Percentiles rank a stretch among this genome's conserved stretches.
Evolutionary conservation across 1,140 invertebrate species (phyloP).

Genomic region (Sesamia nonagrioides): DNA sequence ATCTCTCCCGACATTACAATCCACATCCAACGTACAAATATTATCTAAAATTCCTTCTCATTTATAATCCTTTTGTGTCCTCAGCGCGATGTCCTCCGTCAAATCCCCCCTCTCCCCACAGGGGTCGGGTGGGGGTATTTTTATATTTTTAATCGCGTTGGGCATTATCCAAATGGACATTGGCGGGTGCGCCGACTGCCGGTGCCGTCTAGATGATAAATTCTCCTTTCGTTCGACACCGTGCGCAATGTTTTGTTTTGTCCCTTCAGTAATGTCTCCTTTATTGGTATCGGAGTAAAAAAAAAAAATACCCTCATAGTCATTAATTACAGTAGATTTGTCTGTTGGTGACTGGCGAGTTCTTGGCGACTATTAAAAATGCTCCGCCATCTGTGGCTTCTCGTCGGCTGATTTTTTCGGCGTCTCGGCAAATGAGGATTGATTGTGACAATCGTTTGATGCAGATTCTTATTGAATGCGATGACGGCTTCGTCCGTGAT

Average conservation of each 20-base stretch:
- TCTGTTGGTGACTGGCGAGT: conserved; percentile 79
- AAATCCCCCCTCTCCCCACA: conserved; percentile 67
- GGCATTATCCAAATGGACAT: conserved; percentile 87
- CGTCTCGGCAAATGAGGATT: conserved; percentile 81
- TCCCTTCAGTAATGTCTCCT: conserved; percentile 74
- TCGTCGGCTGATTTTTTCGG: conserved; percentile 59
- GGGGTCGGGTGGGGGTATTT: conserved; percentile 79
- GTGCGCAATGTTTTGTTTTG: conserved; percentile 80
- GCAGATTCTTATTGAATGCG: conserved; percentile 77
- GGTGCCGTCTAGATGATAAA: conserved; percentile 86
- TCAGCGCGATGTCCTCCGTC: conserved; percentile 85
- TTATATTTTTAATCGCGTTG: conserved; percentile 88
- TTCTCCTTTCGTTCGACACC: conserved; percentile 86
- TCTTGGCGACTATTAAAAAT: conserved; percentile 83
- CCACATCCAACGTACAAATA: conserved; percentile 87
- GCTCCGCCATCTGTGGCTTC: conserved; percentile 66
- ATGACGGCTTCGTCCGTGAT: conserved; percentile 69
- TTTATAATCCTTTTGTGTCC: conserved; percentile 88
- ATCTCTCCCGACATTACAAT: conserved; percentile 84
- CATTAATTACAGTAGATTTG: conserved; percentile 85
- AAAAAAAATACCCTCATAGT: conserved; percentile 70
- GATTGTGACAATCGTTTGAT: conserved; percentile 82
- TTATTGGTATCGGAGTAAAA: conserved; percentile 77
- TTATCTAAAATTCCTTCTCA: conserved; percentile 88
- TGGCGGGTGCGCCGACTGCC: conserved; percentile 79